Percentiles rank a stretch among this genome's conserved stretches.
phyloP scores from a whole-genome alignment of 64 coral and sea anemone genomes.

The Dendronephthya gigantea region DNA sequence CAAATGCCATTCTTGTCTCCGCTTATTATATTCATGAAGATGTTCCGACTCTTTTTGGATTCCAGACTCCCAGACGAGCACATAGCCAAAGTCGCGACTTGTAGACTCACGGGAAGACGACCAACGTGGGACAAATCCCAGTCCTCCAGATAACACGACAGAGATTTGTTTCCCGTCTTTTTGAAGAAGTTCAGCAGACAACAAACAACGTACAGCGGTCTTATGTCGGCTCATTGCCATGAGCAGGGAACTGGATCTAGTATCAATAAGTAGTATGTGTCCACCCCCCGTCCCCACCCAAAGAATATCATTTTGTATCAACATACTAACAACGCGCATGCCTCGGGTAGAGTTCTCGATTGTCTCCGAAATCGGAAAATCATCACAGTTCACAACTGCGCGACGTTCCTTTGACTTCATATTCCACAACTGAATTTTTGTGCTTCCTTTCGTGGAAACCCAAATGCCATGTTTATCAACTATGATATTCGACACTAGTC shows the following conservation, averaged over 20 bases:
- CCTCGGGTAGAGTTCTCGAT: slow-evolving; percentile 35
- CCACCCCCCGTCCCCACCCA: slow-evolving; percentile 84
- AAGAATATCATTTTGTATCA: slow-evolving; percentile 40
- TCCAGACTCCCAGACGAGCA: slow-evolving; percentile 9
- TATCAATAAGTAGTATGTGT: slow-evolving; percentile 70
- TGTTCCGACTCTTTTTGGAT: background rate
- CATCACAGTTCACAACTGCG: slow-evolving; percentile 42
- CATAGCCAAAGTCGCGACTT: background rate
- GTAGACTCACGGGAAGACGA: background rate
- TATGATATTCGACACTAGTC: slow-evolving; percentile 71
- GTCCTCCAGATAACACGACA: background rate
- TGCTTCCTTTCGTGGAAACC: slow-evolving; percentile 61
- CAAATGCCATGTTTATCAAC: slow-evolving; percentile 46
- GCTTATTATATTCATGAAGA: background rate
- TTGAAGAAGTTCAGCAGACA: slow-evolving; percentile 11
- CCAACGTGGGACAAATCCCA: background rate
- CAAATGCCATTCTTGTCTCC: background rate
- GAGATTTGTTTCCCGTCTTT: slow-evolving; percentile 11
- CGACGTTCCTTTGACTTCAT: slow-evolving; percentile 39
- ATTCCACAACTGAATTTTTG: slow-evolving; percentile 62
- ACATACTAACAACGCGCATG: slow-evolving; percentile 66
- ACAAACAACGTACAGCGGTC: slow-evolving; percentile 74
- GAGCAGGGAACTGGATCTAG: slow-evolving; percentile 39
- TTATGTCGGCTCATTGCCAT: slow-evolving; percentile 59
- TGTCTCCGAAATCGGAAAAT: slow-evolving; percentile 26